phyloP scores from a whole-genome alignment of 2,113 vertebrate genomes.

The Zosterops hypoxanthus region DNA sequence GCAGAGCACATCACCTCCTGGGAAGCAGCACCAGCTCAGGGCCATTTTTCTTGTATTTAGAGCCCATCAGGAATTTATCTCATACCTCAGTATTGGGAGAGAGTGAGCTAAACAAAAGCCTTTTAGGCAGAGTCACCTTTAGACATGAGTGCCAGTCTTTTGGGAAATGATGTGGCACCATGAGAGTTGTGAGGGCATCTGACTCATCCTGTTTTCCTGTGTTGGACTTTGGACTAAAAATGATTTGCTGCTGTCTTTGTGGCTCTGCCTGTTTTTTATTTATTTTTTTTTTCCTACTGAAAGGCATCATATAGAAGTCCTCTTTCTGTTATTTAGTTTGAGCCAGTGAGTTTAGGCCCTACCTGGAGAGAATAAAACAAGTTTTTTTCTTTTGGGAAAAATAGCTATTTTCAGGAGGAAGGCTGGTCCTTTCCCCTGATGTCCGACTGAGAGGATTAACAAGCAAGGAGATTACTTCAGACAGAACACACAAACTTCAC shows the following conservation, averaged over 20 bases:
- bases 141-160: not conserved
- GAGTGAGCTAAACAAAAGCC: not conserved
- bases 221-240: not conserved
- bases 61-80: not conserved
- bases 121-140: not conserved
- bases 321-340: not conserved
- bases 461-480: not conserved
- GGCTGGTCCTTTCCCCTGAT: not conserved
- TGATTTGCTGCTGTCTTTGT: not conserved
- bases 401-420: not conserved
- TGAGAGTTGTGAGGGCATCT: not conserved
- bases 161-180: not conserved
- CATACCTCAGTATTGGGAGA: not conserved
- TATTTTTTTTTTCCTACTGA: not conserved
- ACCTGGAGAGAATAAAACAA: not conserved
- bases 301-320: not conserved
- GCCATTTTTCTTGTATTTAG: not conserved
- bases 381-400: not conserved
- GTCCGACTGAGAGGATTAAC: not conserved
- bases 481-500: not conserved
- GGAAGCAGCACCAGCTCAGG: not conserved
- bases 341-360: not conserved
- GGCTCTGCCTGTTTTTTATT: not conserved
- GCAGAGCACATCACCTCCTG: not conserved
- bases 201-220: not conserved